These are phyloP conservation scores for Lepidonotus clava DNA, from an alignment of 2,888 invertebrate species.

Conservation along the genomic window DNA sequence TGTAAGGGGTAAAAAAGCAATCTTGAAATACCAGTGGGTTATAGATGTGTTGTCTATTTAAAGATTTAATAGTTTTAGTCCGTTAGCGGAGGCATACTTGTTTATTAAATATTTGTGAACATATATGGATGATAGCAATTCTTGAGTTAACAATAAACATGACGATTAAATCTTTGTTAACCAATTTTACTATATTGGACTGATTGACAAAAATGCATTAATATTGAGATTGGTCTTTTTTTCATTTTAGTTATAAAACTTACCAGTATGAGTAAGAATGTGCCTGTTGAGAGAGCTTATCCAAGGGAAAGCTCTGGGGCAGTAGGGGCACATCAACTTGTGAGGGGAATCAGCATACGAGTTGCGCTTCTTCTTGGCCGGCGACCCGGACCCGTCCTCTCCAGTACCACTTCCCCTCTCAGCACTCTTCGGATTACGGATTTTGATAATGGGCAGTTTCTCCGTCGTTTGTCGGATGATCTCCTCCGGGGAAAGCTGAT, in stretches of 20 bases:
- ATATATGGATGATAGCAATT: too few relatives aligned
- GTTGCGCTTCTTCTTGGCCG: conserved; percentile 89
- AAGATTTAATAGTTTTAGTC: too few relatives aligned
- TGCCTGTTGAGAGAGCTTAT: conserved; percentile 96
- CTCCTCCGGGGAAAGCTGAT: neutral
- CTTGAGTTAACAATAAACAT: too few relatives aligned
- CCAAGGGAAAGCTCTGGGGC: conserved; percentile 97
- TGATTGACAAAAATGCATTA: too few relatives aligned
- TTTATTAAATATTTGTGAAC: too few relatives aligned
- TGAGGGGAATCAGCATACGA: conserved; percentile 97
- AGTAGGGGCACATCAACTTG: conserved; percentile 93
- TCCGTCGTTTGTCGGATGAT: conserved; percentile 37
- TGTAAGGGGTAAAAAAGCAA: too few relatives aligned
- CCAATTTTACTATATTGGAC: too few relatives aligned
- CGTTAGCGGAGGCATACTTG: too few relatives aligned
- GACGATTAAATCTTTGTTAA: too few relatives aligned
- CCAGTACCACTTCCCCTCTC: conserved; percentile 12
- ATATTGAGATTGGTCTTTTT: too few relatives aligned
- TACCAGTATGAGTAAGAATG: conserved; percentile 93
- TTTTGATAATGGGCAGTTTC: conserved; percentile 42
- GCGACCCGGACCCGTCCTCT: neutral
- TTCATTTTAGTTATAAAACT: neutral
- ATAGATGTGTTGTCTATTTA: too few relatives aligned
- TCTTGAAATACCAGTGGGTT: too few relatives aligned
- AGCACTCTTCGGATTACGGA: conserved; percentile 10